phyloP scores from a whole-genome alignment of 2,888 invertebrate species.

The Lordiphosa fenestrarum region DNA sequence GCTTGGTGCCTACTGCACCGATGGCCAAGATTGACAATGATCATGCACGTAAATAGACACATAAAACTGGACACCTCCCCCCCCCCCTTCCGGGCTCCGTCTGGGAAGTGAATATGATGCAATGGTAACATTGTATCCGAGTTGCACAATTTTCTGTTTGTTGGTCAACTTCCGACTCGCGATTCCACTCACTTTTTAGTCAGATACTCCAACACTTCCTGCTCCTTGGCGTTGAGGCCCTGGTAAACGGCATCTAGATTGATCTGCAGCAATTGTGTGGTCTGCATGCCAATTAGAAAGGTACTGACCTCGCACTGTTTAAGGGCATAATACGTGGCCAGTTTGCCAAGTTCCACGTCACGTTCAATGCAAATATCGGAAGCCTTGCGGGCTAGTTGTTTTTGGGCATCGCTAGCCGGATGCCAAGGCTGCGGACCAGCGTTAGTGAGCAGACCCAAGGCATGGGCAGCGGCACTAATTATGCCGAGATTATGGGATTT shows the following conservation, averaged over 20 bases:
- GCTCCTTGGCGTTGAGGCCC: constrained; percentile 86
- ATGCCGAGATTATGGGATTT: constrained; percentile 85
- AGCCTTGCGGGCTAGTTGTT: constrained; percentile 80
- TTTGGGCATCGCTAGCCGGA: constrained; percentile 84
- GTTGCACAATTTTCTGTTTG: constrained; percentile 69
- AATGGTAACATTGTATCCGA: constrained; percentile 74
- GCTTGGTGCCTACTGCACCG: constrained; percentile 68
- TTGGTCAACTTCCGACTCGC: constrained; percentile 57
- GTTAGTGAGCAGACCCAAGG: constrained; percentile 91
- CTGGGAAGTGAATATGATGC: constrained; percentile 58
- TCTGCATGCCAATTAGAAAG: constrained; percentile 89
- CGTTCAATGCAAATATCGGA: constrained; percentile 85
- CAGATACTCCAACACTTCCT: constrained; percentile 83
- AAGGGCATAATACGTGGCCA: constrained; percentile 86
- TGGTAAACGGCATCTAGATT: constrained; percentile 85
- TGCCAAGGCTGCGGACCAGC: constrained; percentile 90
- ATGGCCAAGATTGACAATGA: constrained; percentile 68
- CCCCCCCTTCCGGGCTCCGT: constrained; percentile 12
- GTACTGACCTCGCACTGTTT: constrained; percentile 85
- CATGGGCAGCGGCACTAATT: constrained; percentile 90
- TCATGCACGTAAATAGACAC: constrained; percentile 41
- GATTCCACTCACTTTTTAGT: constrained; percentile 82
- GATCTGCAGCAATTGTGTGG: constrained; percentile 82
- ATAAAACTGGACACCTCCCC: constrained; percentile 9
- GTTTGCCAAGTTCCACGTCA: constrained; percentile 85